Base-by-base conservation (phyloP, 2,113 vertebrate species). In the Prionailurus viverrinus region DNA sequence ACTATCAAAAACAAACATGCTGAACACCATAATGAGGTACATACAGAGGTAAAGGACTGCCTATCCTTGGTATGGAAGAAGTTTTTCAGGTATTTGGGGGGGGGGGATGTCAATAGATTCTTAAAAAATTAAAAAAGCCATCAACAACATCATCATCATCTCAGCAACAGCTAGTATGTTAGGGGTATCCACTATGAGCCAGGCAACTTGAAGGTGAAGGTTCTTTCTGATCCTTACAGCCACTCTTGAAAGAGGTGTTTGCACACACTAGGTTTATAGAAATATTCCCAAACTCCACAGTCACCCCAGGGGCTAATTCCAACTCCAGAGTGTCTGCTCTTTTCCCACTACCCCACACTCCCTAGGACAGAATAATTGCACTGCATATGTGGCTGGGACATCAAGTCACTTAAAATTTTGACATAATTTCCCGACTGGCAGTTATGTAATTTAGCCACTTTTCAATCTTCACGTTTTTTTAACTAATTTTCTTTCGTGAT, bases 401-500 rank as follows among this genome's bases (percentile, higher is more conserved):
- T 53, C 18, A 76, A 63, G 81, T 71, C 12, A 45, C 45, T 76
- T 91, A n/a, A 91, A 93, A 96, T 31, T 53, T 7, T 16, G 55
- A 95, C 31, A 48, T 18, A 95, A 93, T 36, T 51, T 80, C 66
- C 39, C 69, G 19, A 82, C 23, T 74, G 36, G 13, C 27, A 65
- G 33, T 51, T 93, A 90, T 7, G 12, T 91, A 80, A 91, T 66
- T 88, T 58, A 83, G n/a, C 23, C 51, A 88, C 8, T 93, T 96
- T 95, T 85, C 65, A 80, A 76, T n/a, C 15, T 91, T 84, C 12
- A 29, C 41, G 16, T 41, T 96, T 36, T 36, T 91, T 83, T 92
- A 84, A 78, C 23, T 65, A 78, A 94, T 91, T 87, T 93, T 89
- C 58, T 89, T 94, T 48, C 82, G 85, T 29, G 58, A 94, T 81